Percentiles rank a stretch among this genome's conserved stretches.
phyloP scores from a whole-genome alignment of 2,797 vertebrate genomes.

The Anguilla obscura region DNA sequence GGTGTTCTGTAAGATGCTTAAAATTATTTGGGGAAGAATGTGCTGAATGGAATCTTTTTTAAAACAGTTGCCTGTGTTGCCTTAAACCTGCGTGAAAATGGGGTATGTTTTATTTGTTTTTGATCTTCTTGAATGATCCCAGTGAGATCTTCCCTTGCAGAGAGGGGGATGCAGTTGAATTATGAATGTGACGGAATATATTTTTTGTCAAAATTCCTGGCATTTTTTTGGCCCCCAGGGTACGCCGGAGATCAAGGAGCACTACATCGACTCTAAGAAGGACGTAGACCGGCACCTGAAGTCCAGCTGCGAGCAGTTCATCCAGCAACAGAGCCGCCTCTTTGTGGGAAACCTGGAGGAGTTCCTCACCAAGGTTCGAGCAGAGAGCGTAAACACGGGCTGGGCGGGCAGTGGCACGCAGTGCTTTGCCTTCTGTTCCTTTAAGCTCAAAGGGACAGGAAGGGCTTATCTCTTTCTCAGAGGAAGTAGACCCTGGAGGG shows the following conservation, averaged over 20 bases:
- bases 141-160: background rate
- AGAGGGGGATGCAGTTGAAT: background rate
- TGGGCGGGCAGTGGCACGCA: too few relatives aligned
- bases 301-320: slow-evolving; percentile 79
- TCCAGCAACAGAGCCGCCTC: slow-evolving; percentile 79
- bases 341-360: slow-evolving; percentile 77
- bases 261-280: slow-evolving; percentile 82
- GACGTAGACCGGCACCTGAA: slow-evolving; percentile 81
- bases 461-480: background rate
- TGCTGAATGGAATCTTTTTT: background rate
- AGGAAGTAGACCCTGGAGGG: background rate
- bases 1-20: background rate
- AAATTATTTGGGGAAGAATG: background rate
- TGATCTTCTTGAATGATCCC: background rate
- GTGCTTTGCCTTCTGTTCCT: background rate
- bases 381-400: background rate
- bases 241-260: slow-evolving; percentile 81
- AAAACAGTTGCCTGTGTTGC: background rate
- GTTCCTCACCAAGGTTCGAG: slow-evolving; percentile 75
- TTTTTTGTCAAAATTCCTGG: too few relatives aligned
- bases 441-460: background rate
- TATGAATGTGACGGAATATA: background rate
- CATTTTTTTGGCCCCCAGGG: slow-evolving; percentile 59
- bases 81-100: background rate
- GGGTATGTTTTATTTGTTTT: too few relatives aligned